Percentiles rank a stretch among this genome's conserved stretches.
phyloP scores from a whole-genome alignment of 1,140 invertebrate genomes.

The Schlechtendalia chinensis region DNA sequence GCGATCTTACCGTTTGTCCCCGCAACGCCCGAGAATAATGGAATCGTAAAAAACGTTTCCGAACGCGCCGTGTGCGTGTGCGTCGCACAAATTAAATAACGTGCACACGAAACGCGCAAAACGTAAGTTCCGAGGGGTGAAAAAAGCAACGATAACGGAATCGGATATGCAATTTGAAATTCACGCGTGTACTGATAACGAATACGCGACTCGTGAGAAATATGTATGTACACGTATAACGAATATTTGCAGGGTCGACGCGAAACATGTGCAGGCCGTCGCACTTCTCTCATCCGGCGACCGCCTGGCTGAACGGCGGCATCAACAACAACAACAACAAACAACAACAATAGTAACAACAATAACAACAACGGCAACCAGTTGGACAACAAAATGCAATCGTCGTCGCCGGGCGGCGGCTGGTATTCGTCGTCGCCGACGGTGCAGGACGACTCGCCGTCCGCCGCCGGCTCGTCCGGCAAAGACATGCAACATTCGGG shows the following conservation, averaged over 20 bases:
- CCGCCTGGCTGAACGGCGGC: conserved; percentile 46
- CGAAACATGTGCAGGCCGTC: conserved; percentile 52
- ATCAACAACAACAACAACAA: background rate
- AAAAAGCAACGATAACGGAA: no score
- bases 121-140: no score
- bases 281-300: conserved; percentile 48
- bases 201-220: no score
- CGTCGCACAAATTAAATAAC: no score
- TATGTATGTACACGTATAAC: no score
- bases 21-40: no score
- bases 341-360: conserved; percentile 24
- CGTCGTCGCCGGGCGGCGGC: conserved; percentile 33
- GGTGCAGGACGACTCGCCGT: conserved; percentile 36
- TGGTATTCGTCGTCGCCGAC: conserved; percentile 39
- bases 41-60: no score
- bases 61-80: no score
- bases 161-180: no score
- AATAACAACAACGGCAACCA: conserved; percentile 32
- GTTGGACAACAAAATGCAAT: conserved; percentile 41
- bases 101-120: no score
- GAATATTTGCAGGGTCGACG: conserved; percentile 50
- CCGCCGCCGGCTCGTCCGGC: conserved; percentile 25
- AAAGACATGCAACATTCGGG: conserved; percentile 47
- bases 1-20: no score
- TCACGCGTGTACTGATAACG: no score